Evolutionary conservation across 2,888 invertebrate species (phyloP).

Genomic region (Pollenia labialis): DNA sequence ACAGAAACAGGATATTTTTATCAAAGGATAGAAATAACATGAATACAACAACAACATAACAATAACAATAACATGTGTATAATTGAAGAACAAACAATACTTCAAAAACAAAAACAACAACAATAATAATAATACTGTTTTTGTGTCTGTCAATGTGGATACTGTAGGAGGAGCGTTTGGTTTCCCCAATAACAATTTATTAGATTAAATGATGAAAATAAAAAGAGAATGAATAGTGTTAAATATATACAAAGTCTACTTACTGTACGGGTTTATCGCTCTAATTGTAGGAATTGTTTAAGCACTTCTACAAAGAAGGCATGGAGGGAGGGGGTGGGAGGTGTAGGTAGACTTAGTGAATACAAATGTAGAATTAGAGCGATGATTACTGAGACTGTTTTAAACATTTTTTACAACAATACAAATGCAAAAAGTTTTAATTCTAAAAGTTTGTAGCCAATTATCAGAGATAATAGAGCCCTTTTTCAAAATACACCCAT

Average conservation of each 20-base stretch:
- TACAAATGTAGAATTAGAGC: background rate
- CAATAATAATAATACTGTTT: slow-evolving; percentile 26
- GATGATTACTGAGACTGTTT: background rate
- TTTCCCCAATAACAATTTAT: slow-evolving; percentile 18
- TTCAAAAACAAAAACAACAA: background rate
- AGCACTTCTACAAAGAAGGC: background rate
- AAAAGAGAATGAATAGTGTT: too few relatives aligned
- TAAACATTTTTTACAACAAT: background rate
- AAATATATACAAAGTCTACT: background rate
- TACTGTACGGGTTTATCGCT: too few relatives aligned
- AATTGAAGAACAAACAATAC: slow-evolving; percentile 49
- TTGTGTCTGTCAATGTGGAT: background rate
- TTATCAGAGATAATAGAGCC: background rate
- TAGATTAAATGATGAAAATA: background rate
- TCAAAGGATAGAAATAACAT: slow-evolving; percentile 53
- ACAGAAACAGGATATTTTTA: slow-evolving; percentile 48
- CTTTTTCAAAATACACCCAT: background rate
- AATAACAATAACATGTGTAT: slow-evolving; percentile 53
- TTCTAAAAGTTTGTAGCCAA: slow-evolving; percentile 25
- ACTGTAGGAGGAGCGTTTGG: too few relatives aligned
- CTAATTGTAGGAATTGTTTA: slow-evolving; percentile 6
- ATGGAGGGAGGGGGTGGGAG: too few relatives aligned
- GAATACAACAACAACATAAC: slow-evolving; percentile 26
- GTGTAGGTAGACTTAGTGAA: too few relatives aligned
- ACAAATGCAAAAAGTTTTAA: slow-evolving; percentile 12